Base-by-base conservation (phyloP, 2,797 vertebrate genomes). In the Propithecus deckenii region DNA sequence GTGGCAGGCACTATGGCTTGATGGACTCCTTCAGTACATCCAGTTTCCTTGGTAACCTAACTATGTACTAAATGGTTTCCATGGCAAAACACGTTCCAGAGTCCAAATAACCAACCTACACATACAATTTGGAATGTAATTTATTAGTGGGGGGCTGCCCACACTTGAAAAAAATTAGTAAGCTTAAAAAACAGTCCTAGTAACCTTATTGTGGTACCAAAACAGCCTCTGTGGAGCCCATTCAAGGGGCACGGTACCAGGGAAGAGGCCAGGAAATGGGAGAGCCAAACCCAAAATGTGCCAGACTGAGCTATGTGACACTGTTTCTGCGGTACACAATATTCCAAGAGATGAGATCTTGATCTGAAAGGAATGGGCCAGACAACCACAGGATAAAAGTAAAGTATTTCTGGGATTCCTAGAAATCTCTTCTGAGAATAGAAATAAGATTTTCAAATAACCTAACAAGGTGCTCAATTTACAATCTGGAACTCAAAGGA, bases 11-110 rank as follows among this genome's bases (percentile, higher is more conserved):
- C 83, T 72, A 83, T 52, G 92, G 71, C 41, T 96, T 80, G 72
- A 95, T 95, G 94, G 91, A 87, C 80, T 96, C 76, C 87, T 93
- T 93, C 48, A 85, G 94, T 46, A 92, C 69, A 75, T 84, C 69
- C 71, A 69, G 97, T 98, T 97, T 96, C 97, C 97, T 94, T 97
- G 96, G 97, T 79, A 97, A 97, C 96, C 69, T 89, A 94, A 97
- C 96, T 95, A 95, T 89, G 94, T 95, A 95, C 78, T 97, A 91
- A 96, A 91, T 69, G 88, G 96, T 97, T 98, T 95, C 98, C 91
- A 98, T 98, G 88, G 96, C 86, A 96, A 98, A 95, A 91, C 93
- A 97, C 72, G 89, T 94, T 84, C 74, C 86, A 89, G 89, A 97
- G 83, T 96, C 94, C 94, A 98, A 98, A 97, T n/a, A 98, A 97